phyloP scores from a whole-genome alignment of 2,113 vertebrate genomes.

The Podiceps cristatus region DNA sequence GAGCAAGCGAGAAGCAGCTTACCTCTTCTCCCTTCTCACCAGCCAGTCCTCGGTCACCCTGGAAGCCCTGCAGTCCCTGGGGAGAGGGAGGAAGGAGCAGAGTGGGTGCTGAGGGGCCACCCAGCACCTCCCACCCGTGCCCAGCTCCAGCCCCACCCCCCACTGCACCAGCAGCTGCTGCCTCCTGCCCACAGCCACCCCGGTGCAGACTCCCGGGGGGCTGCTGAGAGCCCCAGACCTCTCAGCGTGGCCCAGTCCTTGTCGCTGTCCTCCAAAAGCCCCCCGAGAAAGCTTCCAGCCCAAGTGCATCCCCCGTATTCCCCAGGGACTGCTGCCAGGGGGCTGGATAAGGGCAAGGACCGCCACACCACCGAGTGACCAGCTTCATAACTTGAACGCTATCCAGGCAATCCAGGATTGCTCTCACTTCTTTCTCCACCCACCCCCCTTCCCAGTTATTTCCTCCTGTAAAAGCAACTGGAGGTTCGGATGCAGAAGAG shows the following conservation, averaged over 20 bases:
- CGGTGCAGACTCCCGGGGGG: accelerated
- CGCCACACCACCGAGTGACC: not conserved
- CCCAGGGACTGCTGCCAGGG: not conserved
- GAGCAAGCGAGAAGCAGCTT: not conserved
- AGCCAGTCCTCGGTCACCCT: conserved; percentile 81
- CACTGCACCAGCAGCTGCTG: accelerated
- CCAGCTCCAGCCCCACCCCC: not conserved
- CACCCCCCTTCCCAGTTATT: not conserved
- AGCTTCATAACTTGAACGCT: not conserved
- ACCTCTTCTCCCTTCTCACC: conserved; percentile 91
- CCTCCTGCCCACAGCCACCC: not conserved
- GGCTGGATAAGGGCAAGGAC: not conserved
- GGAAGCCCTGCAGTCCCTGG: conserved; percentile 86
- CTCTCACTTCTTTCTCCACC: not conserved
- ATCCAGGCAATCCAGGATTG: accelerated
- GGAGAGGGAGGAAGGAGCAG: not conserved
- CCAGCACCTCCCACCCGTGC: not conserved
- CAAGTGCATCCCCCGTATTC: accelerated
- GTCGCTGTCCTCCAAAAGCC: not conserved
- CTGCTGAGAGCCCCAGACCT: not conserved
- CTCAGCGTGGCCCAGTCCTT: not conserved
- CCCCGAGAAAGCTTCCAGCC: not conserved
- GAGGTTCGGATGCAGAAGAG: not conserved
- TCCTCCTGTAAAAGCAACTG: not conserved
- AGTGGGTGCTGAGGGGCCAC: not conserved